A percentile compares a stretch with the other conserved stretches of the same genome.
Conservation (phyloP, 2,797 vertebrate genomes). For the Pelobates cultripes region DNA sequence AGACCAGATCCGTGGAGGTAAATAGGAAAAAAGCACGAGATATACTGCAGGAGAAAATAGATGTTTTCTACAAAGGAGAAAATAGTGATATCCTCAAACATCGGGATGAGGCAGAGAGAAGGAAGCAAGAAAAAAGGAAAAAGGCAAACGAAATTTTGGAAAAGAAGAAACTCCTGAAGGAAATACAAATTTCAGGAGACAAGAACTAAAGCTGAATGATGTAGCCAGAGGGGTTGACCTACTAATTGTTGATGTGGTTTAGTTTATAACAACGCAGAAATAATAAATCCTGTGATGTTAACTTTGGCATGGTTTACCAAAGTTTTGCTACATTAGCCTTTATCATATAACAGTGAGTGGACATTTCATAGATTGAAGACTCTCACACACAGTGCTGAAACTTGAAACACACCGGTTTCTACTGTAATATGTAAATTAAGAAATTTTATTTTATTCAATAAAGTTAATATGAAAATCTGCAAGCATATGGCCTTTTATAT, state of each 20-base stretch:
- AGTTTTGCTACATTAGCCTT: no score
- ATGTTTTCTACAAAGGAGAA: conserved; percentile 85
- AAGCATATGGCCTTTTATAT: no score
- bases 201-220: not conserved
- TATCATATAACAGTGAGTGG: no score
- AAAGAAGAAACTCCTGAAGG: conserved; percentile 84
- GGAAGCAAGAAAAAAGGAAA: conserved; percentile 84
- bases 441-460: no score
- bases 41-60: conserved; percentile 88
- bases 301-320: no score
- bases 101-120: conserved; percentile 75
- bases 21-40: conserved; percentile 88
- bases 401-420: no score
- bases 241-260: not conserved
- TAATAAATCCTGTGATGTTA: no score
- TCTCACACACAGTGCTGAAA: no score
- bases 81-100: conserved; percentile 77
- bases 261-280: no score
- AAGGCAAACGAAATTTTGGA: conserved; percentile 83
- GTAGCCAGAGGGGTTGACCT: not conserved
- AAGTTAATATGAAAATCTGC: no score
- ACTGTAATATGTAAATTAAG: no score
- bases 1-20: conserved; percentile 87
- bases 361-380: no score
- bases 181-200: conserved; percentile 61